These are phyloP conservation scores for Batillaria attramentaria DNA, from an alignment of 1,140 invertebrate genomes.

Conservation along the genomic window DNA sequence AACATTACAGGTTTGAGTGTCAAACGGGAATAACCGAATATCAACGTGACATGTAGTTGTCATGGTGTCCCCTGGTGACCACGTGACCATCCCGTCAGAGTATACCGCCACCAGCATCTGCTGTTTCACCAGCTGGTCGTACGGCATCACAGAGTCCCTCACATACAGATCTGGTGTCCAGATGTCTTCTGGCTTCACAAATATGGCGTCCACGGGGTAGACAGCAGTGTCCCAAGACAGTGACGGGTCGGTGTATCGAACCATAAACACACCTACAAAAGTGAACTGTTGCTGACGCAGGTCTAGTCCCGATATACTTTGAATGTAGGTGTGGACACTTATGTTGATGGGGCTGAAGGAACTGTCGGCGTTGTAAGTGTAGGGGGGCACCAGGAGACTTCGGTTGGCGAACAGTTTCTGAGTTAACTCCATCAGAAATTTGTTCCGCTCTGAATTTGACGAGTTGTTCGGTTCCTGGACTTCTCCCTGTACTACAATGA, in stretches of 20 bases:
- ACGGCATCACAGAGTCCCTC: neutral
- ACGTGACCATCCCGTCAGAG: neutral
- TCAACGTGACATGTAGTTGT: slow-evolving; percentile 84
- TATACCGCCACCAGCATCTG: neutral
- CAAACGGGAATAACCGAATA: slow-evolving; percentile 82
- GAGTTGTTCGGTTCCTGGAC: too few species aligned
- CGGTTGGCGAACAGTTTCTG: neutral
- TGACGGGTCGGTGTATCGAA: neutral
- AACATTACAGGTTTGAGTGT: slow-evolving; percentile 94
- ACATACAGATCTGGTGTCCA: slow-evolving; percentile 12
- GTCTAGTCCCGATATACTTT: neutral
- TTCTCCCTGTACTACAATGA: too few species aligned
- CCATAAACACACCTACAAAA: neutral
- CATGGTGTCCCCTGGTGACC: neutral
- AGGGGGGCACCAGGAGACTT: neutral
- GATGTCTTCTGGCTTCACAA: neutral
- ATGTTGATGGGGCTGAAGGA: neutral
- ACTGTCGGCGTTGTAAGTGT: neutral
- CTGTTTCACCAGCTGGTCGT: slow-evolving; percentile 9
- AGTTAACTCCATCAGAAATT: too few species aligned
- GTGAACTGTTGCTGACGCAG: slow-evolving; percentile 1
- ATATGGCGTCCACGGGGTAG: neutral
- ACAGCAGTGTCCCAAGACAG: slow-evolving; percentile 13
- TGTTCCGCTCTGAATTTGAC: too few species aligned
- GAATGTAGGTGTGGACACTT: neutral